Conservation (phyloP, 2,797 vertebrate genomes). For the Pipistrellus pygmaeus region DNA sequence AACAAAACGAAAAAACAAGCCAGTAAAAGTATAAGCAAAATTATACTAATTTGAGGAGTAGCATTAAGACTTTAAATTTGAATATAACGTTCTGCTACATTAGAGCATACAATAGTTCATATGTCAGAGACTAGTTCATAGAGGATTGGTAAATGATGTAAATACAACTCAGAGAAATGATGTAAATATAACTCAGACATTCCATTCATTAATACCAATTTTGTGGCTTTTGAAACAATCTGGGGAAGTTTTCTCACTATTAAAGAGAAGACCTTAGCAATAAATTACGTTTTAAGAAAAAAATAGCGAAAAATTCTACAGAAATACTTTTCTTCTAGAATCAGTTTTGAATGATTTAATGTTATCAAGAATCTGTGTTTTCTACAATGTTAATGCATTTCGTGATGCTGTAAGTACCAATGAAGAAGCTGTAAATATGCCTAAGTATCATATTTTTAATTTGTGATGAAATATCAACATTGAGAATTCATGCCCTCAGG, state of each 20-base stretch:
- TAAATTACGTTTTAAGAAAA: neutral
- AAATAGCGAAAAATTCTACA: neutral
- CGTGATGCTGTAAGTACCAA: neutral
- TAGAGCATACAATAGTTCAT: neutral
- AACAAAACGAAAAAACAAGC: neutral
- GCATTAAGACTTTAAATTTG: neutral
- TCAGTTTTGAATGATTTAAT: neutral
- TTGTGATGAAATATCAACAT: neutral
- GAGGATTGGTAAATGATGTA: neutral
- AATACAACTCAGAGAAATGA: neutral
- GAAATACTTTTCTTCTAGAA: neutral
- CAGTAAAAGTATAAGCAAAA: slow-evolving; percentile 20
- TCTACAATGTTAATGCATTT: neutral
- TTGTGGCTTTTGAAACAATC: slow-evolving; percentile 9
- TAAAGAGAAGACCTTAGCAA: neutral
- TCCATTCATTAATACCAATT: neutral
- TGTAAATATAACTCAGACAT: neutral
- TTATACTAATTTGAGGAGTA: neutral
- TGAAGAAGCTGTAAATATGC: neutral
- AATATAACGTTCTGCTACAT: neutral
- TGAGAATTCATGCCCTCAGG: neutral
- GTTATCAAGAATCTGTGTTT: neutral
- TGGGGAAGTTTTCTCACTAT: neutral
- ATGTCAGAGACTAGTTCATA: neutral
- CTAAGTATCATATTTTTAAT: neutral